Evolutionary conservation across 2,113 vertebrate genomes (phyloP), one percentile per base, ranked within the genome.

Genomic region (Carollia perspicillata): DNA sequence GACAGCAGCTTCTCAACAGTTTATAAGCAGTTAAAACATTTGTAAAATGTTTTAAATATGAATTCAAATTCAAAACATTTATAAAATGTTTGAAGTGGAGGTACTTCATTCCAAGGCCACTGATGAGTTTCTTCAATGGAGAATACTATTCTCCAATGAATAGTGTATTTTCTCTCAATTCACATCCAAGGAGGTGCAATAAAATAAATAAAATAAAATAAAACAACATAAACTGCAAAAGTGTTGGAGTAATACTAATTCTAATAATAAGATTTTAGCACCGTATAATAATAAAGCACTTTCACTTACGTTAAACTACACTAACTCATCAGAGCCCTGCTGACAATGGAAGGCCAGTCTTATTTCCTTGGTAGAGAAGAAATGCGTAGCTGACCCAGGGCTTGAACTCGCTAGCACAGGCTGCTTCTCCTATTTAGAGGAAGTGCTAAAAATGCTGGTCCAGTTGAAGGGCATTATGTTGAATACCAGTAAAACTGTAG

Each of bases 121-220:
- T 51, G 77, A 74, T 78, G 22, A 96, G 91, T 94, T 83, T 95
- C 81, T 85, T 53, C 18, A 51, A 47, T 35, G 79, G 28, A 63
- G 28, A 63, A 63, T 63, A 63, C 26, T 63, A 5, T 63, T 63
- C 28, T 13, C 28, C 60, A 63, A 63, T 26, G 0, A 2, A 53
- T 2, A 77, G 40, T 28, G 66, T 65, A 60, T 65, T 85, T 44
- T 71, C 55, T 93, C 92, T 89, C 58, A 63, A 44, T 55, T 71
- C 77, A 93, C 65, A 93, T 66, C 53, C 84, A 96, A 11, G n/a
- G 28, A 96, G 68, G 51, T 55, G 92, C 2, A 51, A 58, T 72
- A 40, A 30, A 13, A 30, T 30, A 71, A 85, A 89, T 17, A 18
- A 74, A 30, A 63, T 63, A 75, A 85, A 89, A 58, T 18, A 30